Evolutionary conservation across 2,113 vertebrate genomes (phyloP).

Genomic region (Pan troglodytes): NHGRI_mPanTro3-v2.1_pri NC_072411.2:93931501-93932000

Average conservation of each 20-base stretch:
- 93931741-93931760: neutral
- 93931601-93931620: neutral
- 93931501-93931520: neutral
- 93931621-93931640: neutral
- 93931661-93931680: neutral
- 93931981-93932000: neutral
- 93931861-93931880: neutral
- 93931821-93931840: neutral
- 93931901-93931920: neutral
- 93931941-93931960: neutral
- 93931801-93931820: accelerated
- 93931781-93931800: neutral
- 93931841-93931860: neutral
- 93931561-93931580: neutral
- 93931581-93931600: neutral
- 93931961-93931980: neutral
- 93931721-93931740: neutral
- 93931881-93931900: neutral
- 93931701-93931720: too few species aligned
- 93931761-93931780: neutral
- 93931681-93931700: neutral
- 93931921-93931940: neutral
- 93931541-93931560: neutral
- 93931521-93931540: neutral
- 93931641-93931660: neutral